Percentiles rank a stretch among this genome's conserved stretches.
Conservation (phyloP, 2,888 invertebrate genomes). For the Sepioteuthis lessoniana region DNA sequence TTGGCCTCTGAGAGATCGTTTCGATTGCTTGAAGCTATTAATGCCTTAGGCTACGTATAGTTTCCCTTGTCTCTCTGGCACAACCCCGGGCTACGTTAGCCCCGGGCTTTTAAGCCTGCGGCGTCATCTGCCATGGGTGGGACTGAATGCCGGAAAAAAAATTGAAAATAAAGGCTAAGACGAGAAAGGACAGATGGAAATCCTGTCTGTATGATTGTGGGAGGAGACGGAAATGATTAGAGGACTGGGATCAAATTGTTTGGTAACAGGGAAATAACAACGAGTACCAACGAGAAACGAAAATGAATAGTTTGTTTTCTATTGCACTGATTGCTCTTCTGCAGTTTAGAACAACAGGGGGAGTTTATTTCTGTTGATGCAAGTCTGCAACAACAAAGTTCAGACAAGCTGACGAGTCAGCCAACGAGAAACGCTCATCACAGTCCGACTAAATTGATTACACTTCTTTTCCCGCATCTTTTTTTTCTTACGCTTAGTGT, state of each 20-base stretch:
- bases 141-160: not conserved
- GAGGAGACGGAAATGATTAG: not conserved
- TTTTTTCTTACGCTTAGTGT: not conserved
- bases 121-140: not conserved
- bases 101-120: not conserved
- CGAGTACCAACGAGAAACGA: not conserved
- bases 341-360: not conserved
- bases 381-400: not conserved
- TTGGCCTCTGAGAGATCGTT: not conserved
- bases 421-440: not conserved
- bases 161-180: not conserved
- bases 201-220: not conserved
- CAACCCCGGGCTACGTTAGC: not conserved
- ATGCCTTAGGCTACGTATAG: not conserved
- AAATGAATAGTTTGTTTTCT: not conserved
- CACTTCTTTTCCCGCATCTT: not conserved
- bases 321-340: not conserved
- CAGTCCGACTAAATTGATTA: not conserved
- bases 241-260: not conserved
- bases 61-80: not conserved
- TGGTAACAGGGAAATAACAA: not conserved
- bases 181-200: not conserved
- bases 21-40: slow-evolving; percentile 4
- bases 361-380: not conserved
- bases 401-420: not conserved